Evolutionary conservation across 2,888 invertebrate genomes (phyloP), one percentile per base, ranked within the genome.

Genomic region (Tyria jacobaeae): DNA sequence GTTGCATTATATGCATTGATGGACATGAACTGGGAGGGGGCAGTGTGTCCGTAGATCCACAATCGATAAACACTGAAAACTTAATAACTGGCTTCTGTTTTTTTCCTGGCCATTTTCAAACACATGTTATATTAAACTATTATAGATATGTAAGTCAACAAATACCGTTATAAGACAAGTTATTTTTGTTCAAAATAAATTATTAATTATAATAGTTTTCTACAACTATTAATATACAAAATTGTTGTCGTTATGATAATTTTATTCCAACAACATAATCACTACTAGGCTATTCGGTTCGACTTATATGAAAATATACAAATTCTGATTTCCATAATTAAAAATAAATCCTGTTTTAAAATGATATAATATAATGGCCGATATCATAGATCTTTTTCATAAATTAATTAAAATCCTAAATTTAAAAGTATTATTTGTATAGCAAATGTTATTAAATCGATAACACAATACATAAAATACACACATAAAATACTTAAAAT

Each of bases 181-280:
- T 35, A 15, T 24, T 39, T 39, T 53, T 34, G 10, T 17, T n/a
- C 39, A 17, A 55, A 34, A 12, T 44, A 17, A 27, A 44, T 34
- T 55, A 7, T n/a, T 63, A 66, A 52, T n/a, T 52, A 55, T 56
- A 65, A 59, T 61, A 60, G 61, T 59, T 64, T 64, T 56, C 64
- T 49, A 59, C 64, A 60, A 64, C 63, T 57, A 66, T 73, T 66
- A 69, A 74, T 53, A 69, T 63, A 57, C 71, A 69, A 74, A 73
- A 64, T 74, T 61, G 66, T 57, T 67, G 49, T 64, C 65, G 65
- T 66, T 77, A 76, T 75, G 77, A 47, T 72, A 77, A 75, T 75
- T 75, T 70, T 70, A 74, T 71, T 70, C 58, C 55, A 67, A 65
- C 50, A 62, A 71, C 60, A 62, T 62, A 70, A 74, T 70, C 56